Base-by-base conservation (phyloP, 2,797 vertebrate genomes). In the Chanos chanos region DNA sequence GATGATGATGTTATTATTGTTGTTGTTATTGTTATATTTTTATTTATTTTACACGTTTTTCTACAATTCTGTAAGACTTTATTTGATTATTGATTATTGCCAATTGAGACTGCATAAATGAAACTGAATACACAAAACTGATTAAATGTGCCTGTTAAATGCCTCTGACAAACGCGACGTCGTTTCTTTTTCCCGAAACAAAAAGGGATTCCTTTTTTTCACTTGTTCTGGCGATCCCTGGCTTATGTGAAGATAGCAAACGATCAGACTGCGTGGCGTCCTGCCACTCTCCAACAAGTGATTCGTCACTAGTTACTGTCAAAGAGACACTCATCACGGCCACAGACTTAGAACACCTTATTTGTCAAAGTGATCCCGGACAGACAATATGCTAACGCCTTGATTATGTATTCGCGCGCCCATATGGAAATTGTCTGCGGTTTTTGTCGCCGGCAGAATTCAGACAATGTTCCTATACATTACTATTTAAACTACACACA, bases 271-370 rank as follows among this genome's bases (percentile, higher is more conserved):
- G 73, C 47, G 77, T 74, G 84, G 85, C 83, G 86, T 86, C 84
- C 79, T 74, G 77, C 74, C 78, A 77, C 79, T 75, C 59, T 76
- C 73, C 77, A 61, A 80, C 13, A 30, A 65, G 64, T 66, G 66
- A 71, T 72, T 62, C 73, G 66, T 75, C 77, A 53, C 75, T 62
- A 75, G 72, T 81, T 65, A 70, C 63, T 87, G 81, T 87, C 83
- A 76, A 74, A 81, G 73, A 82, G 47, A 84, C 81, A 76, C 80
- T 77, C 79, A 77, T 75, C 61, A 58, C 84, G 84, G 80, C 85
- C 83, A 68, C 44, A 50, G 63, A 70, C 69, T 34, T 52, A 81
- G 79, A 84, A 83, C 87, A 88, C 86, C 86, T 89, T 84, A 85
- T 89, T 81, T 78, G 85, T 87, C 87, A 88, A 72, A 33, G 21